A percentile compares a stretch with the other conserved stretches of the same genome.
These are phyloP conservation scores for Malurus elegans DNA, from an alignment of 2,113 vertebrate genomes.

Conservation along the genomic window DNA sequence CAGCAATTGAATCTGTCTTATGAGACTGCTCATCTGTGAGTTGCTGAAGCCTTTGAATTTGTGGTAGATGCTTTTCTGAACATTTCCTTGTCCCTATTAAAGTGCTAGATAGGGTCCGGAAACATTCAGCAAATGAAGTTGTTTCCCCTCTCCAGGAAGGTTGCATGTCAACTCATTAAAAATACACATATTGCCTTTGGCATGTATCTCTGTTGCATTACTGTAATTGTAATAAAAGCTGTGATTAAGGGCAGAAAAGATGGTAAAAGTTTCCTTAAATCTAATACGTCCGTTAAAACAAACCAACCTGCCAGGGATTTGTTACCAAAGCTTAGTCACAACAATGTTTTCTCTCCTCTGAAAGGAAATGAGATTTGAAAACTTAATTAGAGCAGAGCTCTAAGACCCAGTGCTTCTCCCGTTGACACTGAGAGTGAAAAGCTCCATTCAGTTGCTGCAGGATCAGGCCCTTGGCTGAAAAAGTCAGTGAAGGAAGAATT, in stretches of 20 bases:
- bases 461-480: neutral
- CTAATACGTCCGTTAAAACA: conserved; percentile 61
- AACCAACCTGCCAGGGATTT: conserved; percentile 68
- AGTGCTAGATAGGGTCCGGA: conserved; percentile 21
- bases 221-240: conserved; percentile 67
- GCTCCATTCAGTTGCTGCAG: neutral
- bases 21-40: neutral
- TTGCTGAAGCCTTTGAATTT: neutral
- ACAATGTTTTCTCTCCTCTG: conserved; percentile 68
- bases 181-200: conserved; percentile 69
- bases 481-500: neutral
- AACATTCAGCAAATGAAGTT: conserved; percentile 2
- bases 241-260: conserved; percentile 63
- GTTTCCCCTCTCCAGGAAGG: conserved; percentile 37
- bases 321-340: conserved; percentile 70
- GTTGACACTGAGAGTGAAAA: neutral
- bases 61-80: neutral
- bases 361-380: conserved; percentile 70
- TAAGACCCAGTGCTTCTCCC: neutral
- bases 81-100: conserved; percentile 9
- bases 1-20: neutral
- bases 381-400: conserved; percentile 47
- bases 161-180: conserved; percentile 66
- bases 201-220: conserved; percentile 39
- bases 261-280: conserved; percentile 71